phyloP scores from a whole-genome alignment of 1,140 invertebrate genomes.

The Habropoda laboriosa region DNA sequence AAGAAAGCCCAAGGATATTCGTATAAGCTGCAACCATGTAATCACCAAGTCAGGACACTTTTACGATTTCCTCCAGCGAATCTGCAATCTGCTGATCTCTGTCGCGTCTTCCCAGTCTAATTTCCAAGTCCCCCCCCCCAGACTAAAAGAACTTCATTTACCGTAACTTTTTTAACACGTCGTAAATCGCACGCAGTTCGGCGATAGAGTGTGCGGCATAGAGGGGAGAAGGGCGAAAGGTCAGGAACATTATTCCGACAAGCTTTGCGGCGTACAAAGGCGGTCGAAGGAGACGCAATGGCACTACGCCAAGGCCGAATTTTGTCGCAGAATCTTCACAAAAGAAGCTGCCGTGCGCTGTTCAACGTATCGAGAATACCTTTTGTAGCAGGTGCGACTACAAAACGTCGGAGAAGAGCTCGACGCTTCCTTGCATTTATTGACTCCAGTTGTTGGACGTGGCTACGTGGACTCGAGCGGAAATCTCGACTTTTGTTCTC shows the following conservation, averaged over 20 bases:
- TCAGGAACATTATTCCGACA: slow-evolving; percentile 60
- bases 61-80: slow-evolving; percentile 12
- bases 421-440: slow-evolving; percentile 25
- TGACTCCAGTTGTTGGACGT: slow-evolving; percentile 12
- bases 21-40: not conserved
- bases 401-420: not conserved
- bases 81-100: slow-evolving; percentile 23
- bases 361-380: slow-evolving; percentile 43
- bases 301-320: slow-evolving; percentile 52
- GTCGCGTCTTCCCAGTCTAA: slow-evolving; percentile 17
- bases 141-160: slow-evolving; percentile 47
- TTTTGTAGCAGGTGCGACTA: slow-evolving; percentile 13
- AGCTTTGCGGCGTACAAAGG: slow-evolving; percentile 57
- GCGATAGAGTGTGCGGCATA: not conserved
- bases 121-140: slow-evolving; percentile 39
- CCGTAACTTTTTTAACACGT: slow-evolving; percentile 59
- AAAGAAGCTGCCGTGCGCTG: slow-evolving; percentile 25
- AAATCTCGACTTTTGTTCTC: no score
- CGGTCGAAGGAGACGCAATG: slow-evolving; percentile 54
- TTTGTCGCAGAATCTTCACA: slow-evolving; percentile 49
- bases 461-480: not conserved
- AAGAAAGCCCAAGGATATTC: not conserved
- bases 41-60: not conserved
- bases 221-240: not conserved
- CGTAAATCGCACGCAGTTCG: slow-evolving; percentile 51